phyloP scores from a whole-genome alignment of 2,113 vertebrate genomes.

The Amblyornis subalaris region DNA sequence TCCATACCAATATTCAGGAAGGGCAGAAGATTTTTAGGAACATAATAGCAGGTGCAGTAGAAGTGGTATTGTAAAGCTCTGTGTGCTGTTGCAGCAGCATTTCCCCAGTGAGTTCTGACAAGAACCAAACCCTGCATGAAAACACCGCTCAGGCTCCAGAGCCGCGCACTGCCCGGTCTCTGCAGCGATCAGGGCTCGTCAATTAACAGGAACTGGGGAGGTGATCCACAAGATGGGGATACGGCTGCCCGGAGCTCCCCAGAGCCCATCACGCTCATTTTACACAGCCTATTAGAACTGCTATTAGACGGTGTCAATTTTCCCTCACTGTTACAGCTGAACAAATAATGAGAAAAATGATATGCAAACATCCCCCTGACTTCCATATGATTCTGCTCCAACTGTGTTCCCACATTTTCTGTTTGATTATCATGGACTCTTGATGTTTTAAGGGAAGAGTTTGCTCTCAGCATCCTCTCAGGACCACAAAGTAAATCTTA shows the following conservation, averaged over 20 bases:
- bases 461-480: background rate
- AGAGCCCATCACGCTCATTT: background rate
- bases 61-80: background rate
- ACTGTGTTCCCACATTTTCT: background rate
- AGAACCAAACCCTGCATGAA: background rate
- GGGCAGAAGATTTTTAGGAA: background rate
- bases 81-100: background rate
- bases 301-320: background rate
- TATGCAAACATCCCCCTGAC: background rate
- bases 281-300: background rate
- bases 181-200: background rate
- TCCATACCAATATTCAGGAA: accelerated
- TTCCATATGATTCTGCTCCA: background rate
- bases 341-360: slow-evolving; percentile 16
- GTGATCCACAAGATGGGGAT: background rate
- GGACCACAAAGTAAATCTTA: background rate
- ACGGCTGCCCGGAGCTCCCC: background rate
- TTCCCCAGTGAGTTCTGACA: background rate
- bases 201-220: background rate
- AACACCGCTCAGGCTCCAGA: accelerated
- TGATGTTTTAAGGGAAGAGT: background rate
- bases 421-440: background rate
- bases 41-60: accelerated
- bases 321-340: background rate
- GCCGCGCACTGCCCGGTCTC: accelerated